Base-by-base conservation (phyloP, 1,140 invertebrate species). In the Zaprionus ornatus region DNA sequence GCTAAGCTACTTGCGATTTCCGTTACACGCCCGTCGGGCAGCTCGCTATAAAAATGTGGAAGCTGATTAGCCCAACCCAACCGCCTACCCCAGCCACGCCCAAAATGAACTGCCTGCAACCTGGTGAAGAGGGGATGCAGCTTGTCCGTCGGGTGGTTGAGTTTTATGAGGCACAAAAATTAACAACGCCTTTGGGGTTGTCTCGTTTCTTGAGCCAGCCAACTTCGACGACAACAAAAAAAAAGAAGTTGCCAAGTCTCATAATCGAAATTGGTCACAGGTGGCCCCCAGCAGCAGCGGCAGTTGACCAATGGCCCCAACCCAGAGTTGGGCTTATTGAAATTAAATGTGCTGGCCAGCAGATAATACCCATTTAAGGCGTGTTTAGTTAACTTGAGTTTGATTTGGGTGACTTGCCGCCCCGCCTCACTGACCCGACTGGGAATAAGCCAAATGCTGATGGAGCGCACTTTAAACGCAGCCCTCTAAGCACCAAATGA, bases 231-330 rank as follows among this genome's bases (percentile, higher is more conserved):
- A 68, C 65, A 63, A 59, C 21, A 23, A 35, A 10, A 72, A 55
- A 6, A 6, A 59, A 63, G 59, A 79, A 81, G 71, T 86, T 74
- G 52, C 70, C 74, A 84, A 77, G 64, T 82, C 86, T 90, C 86
- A 91, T 91, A 91, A 91, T 91, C 88, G 88, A 91, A 88, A 91
- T 88, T 91, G 88, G 88, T 85, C 88, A 90, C 88, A 91, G 90
- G 88, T 91, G 88, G 74, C 81, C 77, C 72, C 60, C 67, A 42
- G 32, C 67, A 66, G 65, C 27, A 54, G 9, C 67, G 35, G 32
- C 67, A 66, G 68, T 77, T 87, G 83, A 87, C 83, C 83, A 82
- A 48, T 61, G 42, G 48, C 55, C 19, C 25, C 37, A 17, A 21
- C 10, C 45, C 10, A 0, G 32, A 45, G 25, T 65, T 66, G 65